Percentiles rank a stretch among this genome's conserved stretches.
phyloP scores from a whole-genome alignment of 2,797 vertebrate genomes.

The Sylvilagus floridanus region DNA sequence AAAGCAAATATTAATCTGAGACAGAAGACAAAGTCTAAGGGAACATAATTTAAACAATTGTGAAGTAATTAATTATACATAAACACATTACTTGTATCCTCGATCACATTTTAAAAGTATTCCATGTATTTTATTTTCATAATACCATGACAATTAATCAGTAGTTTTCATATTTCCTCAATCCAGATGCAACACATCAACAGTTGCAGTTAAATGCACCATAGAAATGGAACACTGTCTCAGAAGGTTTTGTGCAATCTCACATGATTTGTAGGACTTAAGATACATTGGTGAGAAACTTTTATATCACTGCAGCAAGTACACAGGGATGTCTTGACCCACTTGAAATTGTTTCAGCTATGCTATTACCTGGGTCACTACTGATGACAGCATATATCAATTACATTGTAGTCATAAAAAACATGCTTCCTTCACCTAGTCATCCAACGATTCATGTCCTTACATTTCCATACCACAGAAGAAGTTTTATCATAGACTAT shows the following conservation, averaged over 20 bases:
- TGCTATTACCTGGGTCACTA: slow-evolving; percentile 87
- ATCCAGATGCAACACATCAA: slow-evolving; percentile 80
- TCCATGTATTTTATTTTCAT: slow-evolving; percentile 70
- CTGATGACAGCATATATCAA: slow-evolving; percentile 85
- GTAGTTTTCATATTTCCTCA: slow-evolving; percentile 86
- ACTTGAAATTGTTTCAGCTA: slow-evolving; percentile 87
- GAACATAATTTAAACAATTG: slow-evolving; percentile 73
- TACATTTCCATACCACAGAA: slow-evolving; percentile 74
- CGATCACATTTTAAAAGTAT: background rate
- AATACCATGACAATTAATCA: slow-evolving; percentile 72
- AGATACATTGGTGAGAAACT: slow-evolving; percentile 86
- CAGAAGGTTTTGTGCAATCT: slow-evolving; percentile 86
- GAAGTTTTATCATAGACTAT: slow-evolving; percentile 70
- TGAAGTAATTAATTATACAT: slow-evolving; percentile 67
- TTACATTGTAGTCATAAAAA: slow-evolving; percentile 86
- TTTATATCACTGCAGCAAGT: slow-evolving; percentile 86
- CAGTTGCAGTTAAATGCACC: slow-evolving; percentile 81
- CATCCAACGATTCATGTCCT: slow-evolving; percentile 81
- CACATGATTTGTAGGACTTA: slow-evolving; percentile 86
- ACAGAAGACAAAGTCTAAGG: slow-evolving; percentile 55
- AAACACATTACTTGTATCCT: background rate
- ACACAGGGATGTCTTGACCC: slow-evolving; percentile 86
- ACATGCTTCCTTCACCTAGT: slow-evolving; percentile 78
- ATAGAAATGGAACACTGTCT: slow-evolving; percentile 80
- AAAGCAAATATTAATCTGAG: slow-evolving; percentile 62